These are phyloP conservation scores for Lordiphosa andalusiaca DNA, from an alignment of 2,888 invertebrate species.

Conservation along the genomic window DNA sequence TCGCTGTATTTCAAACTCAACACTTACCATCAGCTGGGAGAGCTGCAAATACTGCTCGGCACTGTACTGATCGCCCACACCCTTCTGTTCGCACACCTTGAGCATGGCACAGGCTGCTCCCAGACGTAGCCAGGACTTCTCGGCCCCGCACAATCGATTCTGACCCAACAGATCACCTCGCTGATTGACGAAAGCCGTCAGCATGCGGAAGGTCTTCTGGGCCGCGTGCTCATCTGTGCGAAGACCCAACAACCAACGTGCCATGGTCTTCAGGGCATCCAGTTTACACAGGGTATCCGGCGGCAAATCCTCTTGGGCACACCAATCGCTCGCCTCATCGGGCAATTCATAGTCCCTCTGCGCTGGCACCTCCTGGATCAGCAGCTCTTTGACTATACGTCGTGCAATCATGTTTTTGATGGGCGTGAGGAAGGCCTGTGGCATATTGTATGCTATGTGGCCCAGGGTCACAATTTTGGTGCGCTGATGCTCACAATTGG, in stretches of 20 bases:
- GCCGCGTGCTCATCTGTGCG: constrained; percentile 93
- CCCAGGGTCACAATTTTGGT: constrained; percentile 97
- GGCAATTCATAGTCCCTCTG: constrained; percentile 80
- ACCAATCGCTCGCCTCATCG: constrained; percentile 83
- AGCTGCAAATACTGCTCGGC: constrained; percentile 97
- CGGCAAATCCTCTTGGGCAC: constrained; percentile 91
- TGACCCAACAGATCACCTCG: constrained; percentile 92
- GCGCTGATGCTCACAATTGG: constrained; percentile 90
- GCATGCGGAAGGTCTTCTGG: constrained; percentile 95
- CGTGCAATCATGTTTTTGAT: constrained; percentile 97
- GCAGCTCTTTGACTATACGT: constrained; percentile 95
- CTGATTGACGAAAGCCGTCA: constrained; percentile 95
- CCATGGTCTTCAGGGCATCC: constrained; percentile 97
- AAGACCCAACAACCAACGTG: constrained; percentile 95
- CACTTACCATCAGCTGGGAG: constrained; percentile 92
- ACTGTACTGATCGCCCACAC: constrained; percentile 96
- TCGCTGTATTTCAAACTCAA: neutral
- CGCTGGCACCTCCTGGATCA: constrained; percentile 89
- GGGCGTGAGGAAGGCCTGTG: constrained; percentile 92
- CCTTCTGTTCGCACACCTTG: constrained; percentile 97
- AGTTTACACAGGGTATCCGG: constrained; percentile 95
- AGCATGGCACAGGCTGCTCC: constrained; percentile 97
- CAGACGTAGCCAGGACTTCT: constrained; percentile 95
- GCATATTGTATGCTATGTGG: constrained; percentile 95
- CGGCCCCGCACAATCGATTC: constrained; percentile 88